These are phyloP conservation scores for Nerophis ophidion DNA, from an alignment of 2,113 vertebrate species.

Conservation along the genomic window DNA sequence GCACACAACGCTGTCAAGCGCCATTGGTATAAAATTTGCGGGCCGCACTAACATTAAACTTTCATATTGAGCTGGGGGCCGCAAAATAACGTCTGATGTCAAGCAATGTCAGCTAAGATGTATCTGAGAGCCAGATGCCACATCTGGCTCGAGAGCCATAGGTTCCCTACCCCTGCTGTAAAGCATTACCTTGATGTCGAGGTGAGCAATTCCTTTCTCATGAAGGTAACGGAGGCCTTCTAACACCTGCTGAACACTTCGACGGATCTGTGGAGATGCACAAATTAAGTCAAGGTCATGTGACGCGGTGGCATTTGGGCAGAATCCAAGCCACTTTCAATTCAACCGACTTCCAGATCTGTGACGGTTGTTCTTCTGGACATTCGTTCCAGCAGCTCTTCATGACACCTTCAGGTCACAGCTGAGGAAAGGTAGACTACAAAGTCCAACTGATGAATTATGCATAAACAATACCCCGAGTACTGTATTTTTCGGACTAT, in stretches of 20 bases:
- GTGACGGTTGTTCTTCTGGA: slow-evolving; percentile 78
- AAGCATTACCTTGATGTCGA: slow-evolving; percentile 83
- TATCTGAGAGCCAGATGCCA: too few relatives aligned
- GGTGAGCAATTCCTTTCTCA: slow-evolving; percentile 81
- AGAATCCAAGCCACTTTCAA: slow-evolving; percentile 24
- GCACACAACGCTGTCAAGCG: too few relatives aligned
- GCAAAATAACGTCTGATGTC: too few relatives aligned
- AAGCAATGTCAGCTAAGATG: too few relatives aligned
- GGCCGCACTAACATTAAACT: too few relatives aligned
- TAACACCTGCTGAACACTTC: slow-evolving; percentile 81
- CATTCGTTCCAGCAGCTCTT: slow-evolving; percentile 87
- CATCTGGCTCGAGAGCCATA: too few relatives aligned
- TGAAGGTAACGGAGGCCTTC: slow-evolving; percentile 87
- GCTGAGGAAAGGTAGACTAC: slow-evolving; percentile 45
- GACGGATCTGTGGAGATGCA: slow-evolving; percentile 73
- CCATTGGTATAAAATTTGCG: too few relatives aligned
- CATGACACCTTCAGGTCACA: slow-evolving; percentile 77
- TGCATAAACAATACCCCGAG: slow-evolving; percentile 48
- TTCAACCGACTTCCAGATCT: slow-evolving; percentile 82
- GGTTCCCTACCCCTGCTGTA: too few relatives aligned
- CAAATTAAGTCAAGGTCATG: slow-evolving; percentile 5
- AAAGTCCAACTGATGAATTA: slow-evolving; percentile 42
- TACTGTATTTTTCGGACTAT: slow-evolving; percentile 38
- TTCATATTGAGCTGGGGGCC: too few relatives aligned
- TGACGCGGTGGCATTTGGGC: slow-evolving; percentile 24